Evolutionary conservation across 1,140 invertebrate genomes (phyloP).

Genomic region (Euwallacea similis): DNA sequence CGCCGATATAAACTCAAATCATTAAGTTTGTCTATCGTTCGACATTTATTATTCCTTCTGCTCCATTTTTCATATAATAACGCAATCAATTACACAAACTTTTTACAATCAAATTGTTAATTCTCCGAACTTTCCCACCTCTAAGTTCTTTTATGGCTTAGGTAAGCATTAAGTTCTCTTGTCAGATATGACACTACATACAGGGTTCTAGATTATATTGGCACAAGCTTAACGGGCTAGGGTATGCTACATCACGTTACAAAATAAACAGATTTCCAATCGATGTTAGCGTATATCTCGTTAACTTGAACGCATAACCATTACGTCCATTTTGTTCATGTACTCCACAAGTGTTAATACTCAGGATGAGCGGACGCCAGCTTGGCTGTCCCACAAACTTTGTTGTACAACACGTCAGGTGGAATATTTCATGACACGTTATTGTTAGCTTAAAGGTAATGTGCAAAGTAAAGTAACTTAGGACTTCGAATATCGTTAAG

Average conservation of each 20-base stretch:
- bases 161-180: too few species aligned
- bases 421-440: constrained; percentile 18
- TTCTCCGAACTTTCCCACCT: too few species aligned
- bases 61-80: too few species aligned
- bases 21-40: constrained; percentile 9
- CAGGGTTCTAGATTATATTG: too few species aligned
- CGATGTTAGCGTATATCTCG: too few species aligned
- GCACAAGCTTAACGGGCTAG: neutral
- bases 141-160: too few species aligned
- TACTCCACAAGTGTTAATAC: constrained; percentile 7
- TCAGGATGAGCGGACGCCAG: neutral
- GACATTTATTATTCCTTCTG: constrained; percentile 3
- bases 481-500: too few species aligned
- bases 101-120: too few species aligned
- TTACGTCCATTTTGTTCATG: constrained; percentile 14
- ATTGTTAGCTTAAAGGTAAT: neutral
- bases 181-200: too few species aligned
- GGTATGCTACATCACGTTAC: neutral
- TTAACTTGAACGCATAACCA: constrained; percentile 8
- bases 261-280: neutral
- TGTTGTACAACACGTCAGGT: constrained; percentile 4
- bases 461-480: too few species aligned
- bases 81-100: too few species aligned
- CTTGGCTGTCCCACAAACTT: constrained; percentile 2
- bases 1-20: constrained; percentile 21